phyloP scores from a whole-genome alignment of 2,797 vertebrate genomes.

The Graptemys geographica region DNA sequence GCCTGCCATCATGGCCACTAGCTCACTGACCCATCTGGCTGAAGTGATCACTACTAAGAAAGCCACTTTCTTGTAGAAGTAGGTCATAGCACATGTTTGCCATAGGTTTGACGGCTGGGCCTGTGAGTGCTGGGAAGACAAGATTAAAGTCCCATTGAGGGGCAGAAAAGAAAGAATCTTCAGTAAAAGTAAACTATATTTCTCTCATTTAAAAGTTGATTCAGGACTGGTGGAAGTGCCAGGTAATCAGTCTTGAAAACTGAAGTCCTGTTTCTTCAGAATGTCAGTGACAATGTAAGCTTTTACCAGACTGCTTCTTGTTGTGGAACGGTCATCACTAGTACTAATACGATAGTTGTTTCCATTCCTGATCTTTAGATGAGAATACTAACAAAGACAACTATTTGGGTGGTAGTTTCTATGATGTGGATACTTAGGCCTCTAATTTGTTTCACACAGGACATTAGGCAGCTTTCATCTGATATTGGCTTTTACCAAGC shows the following conservation, averaged over 20 bases:
- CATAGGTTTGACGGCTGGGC: too few relatives aligned
- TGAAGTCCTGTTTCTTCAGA: background rate
- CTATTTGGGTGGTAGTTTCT: background rate
- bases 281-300: background rate
- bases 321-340: background rate
- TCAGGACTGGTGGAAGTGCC: background rate
- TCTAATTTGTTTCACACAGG: background rate
- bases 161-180: background rate
- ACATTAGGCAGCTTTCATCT: background rate
- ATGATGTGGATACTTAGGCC: background rate
- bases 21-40: too few relatives aligned
- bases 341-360: background rate
- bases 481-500: background rate
- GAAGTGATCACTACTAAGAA: too few relatives aligned
- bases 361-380: background rate
- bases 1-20: too few relatives aligned
- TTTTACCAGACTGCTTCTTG: background rate
- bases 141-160: too few relatives aligned
- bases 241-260: background rate
- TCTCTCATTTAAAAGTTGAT: background rate
- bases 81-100: too few relatives aligned
- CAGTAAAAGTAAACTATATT: background rate
- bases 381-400: fast-evolving
- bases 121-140: too few relatives aligned
- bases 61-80: too few relatives aligned